A percentile compares a stretch with the other conserved stretches of the same genome.
Conservation (phyloP, 1,140 invertebrate species). For the Periplaneta americana region DNA sequence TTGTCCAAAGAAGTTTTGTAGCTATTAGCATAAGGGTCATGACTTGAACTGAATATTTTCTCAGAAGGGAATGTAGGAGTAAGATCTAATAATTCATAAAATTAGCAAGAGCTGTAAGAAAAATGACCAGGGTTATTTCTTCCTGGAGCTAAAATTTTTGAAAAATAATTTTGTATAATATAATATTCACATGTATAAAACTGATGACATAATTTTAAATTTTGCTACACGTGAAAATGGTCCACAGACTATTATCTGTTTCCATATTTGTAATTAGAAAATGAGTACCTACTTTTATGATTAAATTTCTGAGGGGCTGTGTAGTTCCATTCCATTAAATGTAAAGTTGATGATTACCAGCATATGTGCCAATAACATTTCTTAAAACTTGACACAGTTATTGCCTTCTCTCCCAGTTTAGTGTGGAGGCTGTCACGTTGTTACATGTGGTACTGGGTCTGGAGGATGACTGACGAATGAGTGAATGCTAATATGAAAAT, state of each 20-base stretch:
- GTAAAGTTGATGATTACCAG: no score
- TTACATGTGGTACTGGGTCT: background rate
- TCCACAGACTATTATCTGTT: background rate
- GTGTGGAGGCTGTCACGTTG: background rate
- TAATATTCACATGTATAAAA: background rate
- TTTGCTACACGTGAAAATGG: background rate
- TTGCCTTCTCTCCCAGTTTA: background rate
- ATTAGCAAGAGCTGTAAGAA: background rate
- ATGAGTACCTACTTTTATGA: background rate
- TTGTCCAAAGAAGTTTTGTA: background rate
- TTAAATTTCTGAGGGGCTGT: background rate
- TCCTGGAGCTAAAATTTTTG: background rate
- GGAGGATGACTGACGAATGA: background rate
- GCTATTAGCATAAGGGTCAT: background rate
- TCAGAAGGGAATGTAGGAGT: background rate
- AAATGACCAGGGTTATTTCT: background rate
- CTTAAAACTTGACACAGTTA: background rate
- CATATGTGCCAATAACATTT: background rate
- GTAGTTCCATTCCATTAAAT: background rate
- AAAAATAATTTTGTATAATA: background rate
- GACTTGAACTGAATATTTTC: background rate
- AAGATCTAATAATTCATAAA: background rate
- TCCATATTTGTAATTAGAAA: background rate
- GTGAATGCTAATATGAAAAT: background rate
- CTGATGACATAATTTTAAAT: no score